These are phyloP conservation scores for Nesidiocoris tenuis DNA, from an alignment of 2,888 invertebrate species.

Conservation along the genomic window DNA sequence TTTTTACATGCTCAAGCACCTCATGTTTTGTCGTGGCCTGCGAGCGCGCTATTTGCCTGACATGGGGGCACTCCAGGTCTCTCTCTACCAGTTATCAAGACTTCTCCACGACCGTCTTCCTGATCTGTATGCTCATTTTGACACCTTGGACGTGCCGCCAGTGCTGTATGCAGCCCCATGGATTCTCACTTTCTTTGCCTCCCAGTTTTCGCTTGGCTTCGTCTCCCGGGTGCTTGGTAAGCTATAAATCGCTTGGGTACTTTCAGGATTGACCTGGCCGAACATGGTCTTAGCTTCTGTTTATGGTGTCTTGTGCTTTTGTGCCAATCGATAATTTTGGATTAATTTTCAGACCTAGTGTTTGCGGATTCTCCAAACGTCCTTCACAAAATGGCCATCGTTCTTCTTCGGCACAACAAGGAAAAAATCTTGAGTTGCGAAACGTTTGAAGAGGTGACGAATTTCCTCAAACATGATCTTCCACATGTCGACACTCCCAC, in stretches of 20 bases:
- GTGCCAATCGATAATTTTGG: no score
- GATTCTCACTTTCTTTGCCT: slow-evolving; percentile 93
- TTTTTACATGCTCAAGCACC: slow-evolving; percentile 79
- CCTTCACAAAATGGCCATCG: slow-evolving; percentile 84
- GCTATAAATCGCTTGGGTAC: not conserved
- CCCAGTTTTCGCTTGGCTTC: slow-evolving; percentile 93
- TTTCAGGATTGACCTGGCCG: no score
- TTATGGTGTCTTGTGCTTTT: no score
- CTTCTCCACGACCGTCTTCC: slow-evolving; percentile 84
- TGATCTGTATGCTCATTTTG: slow-evolving; percentile 82
- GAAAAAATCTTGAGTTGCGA: slow-evolving; percentile 80
- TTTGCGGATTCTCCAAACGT: slow-evolving; percentile 86
- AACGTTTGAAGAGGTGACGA: slow-evolving; percentile 91
- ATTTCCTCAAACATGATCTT: slow-evolving; percentile 80
- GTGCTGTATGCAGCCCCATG: slow-evolving; percentile 95
- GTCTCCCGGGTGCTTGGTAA: slow-evolving; percentile 89
- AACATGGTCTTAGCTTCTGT: no score
- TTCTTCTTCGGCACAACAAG: slow-evolving; percentile 79
- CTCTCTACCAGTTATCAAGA: slow-evolving; percentile 90
- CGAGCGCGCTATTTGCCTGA: slow-evolving; percentile 89
- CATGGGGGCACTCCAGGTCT: slow-evolving; percentile 80
- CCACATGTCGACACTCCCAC: slow-evolving; percentile 67
- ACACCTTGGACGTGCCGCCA: slow-evolving; percentile 85
- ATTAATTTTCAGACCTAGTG: slow-evolving; percentile 69
- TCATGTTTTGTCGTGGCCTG: slow-evolving; percentile 88